These are phyloP conservation scores for Brachionus koreanus DNA, from an alignment of 1,140 invertebrate genomes.

Conservation along the genomic window DNA sequence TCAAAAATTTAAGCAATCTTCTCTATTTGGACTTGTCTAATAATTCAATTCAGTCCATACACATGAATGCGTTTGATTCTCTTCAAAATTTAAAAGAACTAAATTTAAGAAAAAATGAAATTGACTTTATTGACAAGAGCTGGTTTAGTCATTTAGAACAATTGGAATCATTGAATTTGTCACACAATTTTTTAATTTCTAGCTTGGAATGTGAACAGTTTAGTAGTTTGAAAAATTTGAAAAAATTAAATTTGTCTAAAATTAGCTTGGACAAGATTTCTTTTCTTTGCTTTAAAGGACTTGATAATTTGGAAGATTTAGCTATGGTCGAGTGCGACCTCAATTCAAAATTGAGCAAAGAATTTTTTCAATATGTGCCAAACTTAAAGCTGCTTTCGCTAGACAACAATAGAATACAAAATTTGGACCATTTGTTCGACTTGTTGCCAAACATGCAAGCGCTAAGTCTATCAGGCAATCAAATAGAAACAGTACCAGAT, in stretches of 20 bases:
- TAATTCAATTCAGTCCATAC: slow-evolving; percentile 9
- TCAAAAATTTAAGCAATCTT: neutral
- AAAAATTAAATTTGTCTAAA: slow-evolving; percentile 4
- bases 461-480: neutral
- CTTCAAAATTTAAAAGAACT: neutral
- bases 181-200: slow-evolving; percentile 1
- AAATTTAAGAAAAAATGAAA: slow-evolving; percentile 14
- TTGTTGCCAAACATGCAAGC: neutral
- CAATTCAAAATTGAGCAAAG: neutral
- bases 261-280: neutral
- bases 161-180: slow-evolving; percentile 1
- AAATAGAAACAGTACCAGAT: neutral
- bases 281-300: neutral
- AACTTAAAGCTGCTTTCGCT: neutral
- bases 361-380: neutral
- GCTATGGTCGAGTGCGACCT: neutral
- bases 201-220: neutral
- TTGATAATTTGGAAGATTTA: neutral
- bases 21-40: slow-evolving; percentile 2
- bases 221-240: neutral
- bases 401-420: slow-evolving; percentile 15
- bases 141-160: neutral
- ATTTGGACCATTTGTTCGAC: neutral
- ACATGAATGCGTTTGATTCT: neutral
- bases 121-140: neutral